Evolutionary conservation across 2,113 vertebrate genomes (phyloP).

Genomic region (Paedocypris sp.): DNA sequence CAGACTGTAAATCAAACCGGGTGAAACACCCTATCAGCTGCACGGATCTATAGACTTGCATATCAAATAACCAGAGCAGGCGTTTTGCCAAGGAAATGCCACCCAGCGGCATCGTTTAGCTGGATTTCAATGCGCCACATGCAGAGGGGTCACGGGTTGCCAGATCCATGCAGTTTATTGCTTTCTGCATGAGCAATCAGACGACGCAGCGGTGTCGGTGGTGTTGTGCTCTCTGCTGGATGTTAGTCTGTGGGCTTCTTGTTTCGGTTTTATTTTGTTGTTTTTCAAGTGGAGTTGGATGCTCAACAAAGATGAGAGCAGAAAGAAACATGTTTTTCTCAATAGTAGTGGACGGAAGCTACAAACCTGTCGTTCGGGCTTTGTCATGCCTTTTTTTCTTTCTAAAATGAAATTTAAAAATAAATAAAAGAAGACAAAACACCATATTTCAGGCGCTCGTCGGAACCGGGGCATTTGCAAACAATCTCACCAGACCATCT

Average conservation of each 20-base stretch:
- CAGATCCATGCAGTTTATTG: neutral
- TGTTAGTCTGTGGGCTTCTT: constrained; percentile 8
- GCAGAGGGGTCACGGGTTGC: neutral
- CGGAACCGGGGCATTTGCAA: constrained; percentile 51
- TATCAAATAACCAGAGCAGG: constrained; percentile 15
- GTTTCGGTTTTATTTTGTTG: constrained; percentile 4
- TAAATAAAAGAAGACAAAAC: too few relatives aligned
- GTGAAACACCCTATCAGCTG: constrained; percentile 10
- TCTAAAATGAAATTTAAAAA: constrained; percentile 4
- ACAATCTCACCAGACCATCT: constrained; percentile 40
- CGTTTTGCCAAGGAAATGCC: constrained; percentile 16
- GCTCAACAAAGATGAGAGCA: constrained; percentile 44
- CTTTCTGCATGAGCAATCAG: neutral
- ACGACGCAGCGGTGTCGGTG: neutral
- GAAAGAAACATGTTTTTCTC: constrained; percentile 17
- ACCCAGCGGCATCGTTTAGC: constrained; percentile 9
- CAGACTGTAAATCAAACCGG: constrained; percentile 20
- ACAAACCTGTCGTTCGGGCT: constrained; percentile 35
- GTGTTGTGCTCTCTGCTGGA: neutral
- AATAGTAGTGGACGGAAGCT: constrained; percentile 29
- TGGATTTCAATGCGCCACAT: neutral
- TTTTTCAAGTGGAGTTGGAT: constrained; percentile 34
- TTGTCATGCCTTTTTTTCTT: constrained; percentile 36
- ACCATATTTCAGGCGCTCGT: constrained; percentile 1
- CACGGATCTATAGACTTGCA: constrained; percentile 15